These are phyloP conservation scores for Rhynchotus rufescens DNA, from an alignment of 2,797 vertebrate genomes.

Conservation along the genomic window DNA sequence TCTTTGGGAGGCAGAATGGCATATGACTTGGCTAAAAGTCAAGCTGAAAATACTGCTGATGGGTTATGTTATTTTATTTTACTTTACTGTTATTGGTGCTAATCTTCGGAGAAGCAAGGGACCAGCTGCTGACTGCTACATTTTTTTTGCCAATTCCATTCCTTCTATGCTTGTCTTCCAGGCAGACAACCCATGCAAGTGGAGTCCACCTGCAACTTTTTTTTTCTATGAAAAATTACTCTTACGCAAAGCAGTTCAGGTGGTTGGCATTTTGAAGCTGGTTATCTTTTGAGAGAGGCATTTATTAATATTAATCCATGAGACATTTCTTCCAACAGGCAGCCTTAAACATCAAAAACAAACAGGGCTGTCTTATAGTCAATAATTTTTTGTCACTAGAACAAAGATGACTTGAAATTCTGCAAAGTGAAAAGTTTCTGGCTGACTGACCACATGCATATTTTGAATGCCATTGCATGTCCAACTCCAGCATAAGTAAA, in stretches of 20 bases:
- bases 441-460: background rate
- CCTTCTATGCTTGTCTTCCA: background rate
- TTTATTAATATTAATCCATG: constrained; percentile 16
- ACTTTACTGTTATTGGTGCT: background rate
- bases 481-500: background rate
- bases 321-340: background rate
- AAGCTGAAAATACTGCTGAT: background rate
- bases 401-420: background rate
- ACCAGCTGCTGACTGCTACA: background rate
- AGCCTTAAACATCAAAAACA: constrained; percentile 4
- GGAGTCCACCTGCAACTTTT: background rate
- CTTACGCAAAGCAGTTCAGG: background rate
- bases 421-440: constrained; percentile 14
- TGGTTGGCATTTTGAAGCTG: constrained; percentile 28
- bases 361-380: background rate
- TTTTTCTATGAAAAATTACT: background rate
- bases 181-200: background rate
- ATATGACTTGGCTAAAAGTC: constrained; percentile 21
- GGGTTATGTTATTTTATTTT: constrained; percentile 17
- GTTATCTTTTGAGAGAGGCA: background rate
- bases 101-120: background rate
- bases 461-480: background rate
- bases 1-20: background rate
- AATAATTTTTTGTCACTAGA: background rate
- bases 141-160: background rate